Evolutionary conservation across 2,113 vertebrate genomes (phyloP).

Genomic region (Urocynchramus pylzowi): DNA sequence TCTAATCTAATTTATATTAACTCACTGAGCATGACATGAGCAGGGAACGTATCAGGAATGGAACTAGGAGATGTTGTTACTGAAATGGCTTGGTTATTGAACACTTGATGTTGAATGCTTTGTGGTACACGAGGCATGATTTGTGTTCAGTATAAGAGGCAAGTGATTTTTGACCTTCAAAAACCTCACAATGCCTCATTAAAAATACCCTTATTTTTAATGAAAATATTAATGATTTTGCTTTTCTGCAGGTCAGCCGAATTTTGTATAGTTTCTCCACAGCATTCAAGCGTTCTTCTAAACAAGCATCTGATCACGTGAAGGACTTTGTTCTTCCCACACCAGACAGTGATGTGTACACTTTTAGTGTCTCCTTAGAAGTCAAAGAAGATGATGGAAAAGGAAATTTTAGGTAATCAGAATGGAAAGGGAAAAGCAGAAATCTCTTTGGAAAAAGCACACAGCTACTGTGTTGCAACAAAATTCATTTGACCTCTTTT

Average conservation of each 20-base stretch:
- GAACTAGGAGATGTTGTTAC: background rate
- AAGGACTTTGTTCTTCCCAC: constrained; percentile 79
- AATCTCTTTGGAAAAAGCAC: background rate
- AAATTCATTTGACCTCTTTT: background rate
- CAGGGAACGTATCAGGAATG: background rate
- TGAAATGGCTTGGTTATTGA: background rate
- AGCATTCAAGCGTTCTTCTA: constrained; percentile 91
- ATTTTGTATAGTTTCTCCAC: constrained; percentile 96
- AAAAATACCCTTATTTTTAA: background rate
- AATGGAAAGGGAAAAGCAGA: background rate
- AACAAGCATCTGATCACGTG: constrained; percentile 77
- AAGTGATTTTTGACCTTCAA: background rate
- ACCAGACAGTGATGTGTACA: constrained; percentile 88
- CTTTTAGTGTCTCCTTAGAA: constrained; percentile 91
- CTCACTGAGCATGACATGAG: background rate
- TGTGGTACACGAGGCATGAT: background rate
- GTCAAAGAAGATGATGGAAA: constrained; percentile 97
- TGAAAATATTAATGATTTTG: background rate
- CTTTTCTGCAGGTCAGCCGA: constrained; percentile 86
- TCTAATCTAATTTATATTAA: background rate
- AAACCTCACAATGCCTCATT: background rate
- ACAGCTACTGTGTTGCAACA: background rate
- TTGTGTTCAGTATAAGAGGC: background rate
- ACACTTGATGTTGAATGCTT: rapidly evolving
- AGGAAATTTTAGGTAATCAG: constrained; percentile 90